Base-by-base conservation (phyloP, 2,888 invertebrate species). In the Dryobota labecula region DNA sequence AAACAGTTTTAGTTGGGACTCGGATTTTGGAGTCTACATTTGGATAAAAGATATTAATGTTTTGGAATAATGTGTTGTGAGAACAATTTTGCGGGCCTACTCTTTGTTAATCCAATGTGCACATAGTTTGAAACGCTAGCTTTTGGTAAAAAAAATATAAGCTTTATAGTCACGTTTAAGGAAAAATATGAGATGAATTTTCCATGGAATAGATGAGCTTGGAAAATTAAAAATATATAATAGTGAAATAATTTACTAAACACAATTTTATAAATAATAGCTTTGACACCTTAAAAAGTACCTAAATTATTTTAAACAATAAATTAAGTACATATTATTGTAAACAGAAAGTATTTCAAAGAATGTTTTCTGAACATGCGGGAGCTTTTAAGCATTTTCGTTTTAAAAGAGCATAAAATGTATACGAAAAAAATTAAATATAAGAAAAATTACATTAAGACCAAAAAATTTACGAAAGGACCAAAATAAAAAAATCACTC, bases 401-500 rank as follows among this genome's bases (percentile, higher is more conserved):
- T 43, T 65, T 30, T 24, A 7, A 30, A 38, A 36, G 11, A 53
- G 18, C 2, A 36, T 7, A 15, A 30, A n/a, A 5, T 0, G 5
- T n/a, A 24, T 2, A 33, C 2, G 18, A 24, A 36, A 20, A 11
- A 67, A 51, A 61, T 53, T 18, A 20, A n/a, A n/a, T n/a, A n/a
- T n/a, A n/a, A 70, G 24, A 56, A 60, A 70, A 74, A 43, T 3
- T 65, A 72, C 20, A 41, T 41, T 9, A 15, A 6, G 27, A 30
- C 11, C 15, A 66, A 30, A 45, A 36, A 38, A 38, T 9, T 2
- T 43, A 63, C 9, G n/a, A 57, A 41, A 65, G 38, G 30, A 71
- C 15, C 53, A 76, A 80, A 80, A 78, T 76, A 69, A 79, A 69
- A 79, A 71, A 78, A 38, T 20, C 7, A 95, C 95, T 94, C 75